phyloP scores from a whole-genome alignment of 2,113 vertebrate species.

The Spilogale gracilis region DNA sequence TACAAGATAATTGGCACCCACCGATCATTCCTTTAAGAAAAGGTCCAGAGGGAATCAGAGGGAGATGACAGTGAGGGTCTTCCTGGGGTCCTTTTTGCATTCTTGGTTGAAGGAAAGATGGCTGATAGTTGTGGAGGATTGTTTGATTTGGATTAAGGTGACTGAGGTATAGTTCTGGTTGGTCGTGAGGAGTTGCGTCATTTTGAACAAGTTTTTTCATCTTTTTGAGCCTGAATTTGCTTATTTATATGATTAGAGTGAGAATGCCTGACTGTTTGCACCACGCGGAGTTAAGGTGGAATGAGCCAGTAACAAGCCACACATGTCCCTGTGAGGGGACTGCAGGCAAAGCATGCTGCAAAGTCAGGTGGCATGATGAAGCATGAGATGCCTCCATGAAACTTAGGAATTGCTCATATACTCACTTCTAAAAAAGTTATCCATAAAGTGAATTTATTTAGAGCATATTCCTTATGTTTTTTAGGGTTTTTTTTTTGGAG shows the following conservation, averaged over 20 bases:
- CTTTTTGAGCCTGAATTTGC: not conserved
- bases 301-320: not conserved
- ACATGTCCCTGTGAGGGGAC: not conserved
- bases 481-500: not conserved
- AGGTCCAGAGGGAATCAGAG: not conserved
- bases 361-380: not conserved
- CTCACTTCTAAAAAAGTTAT: not conserved
- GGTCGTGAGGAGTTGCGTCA: not conserved
- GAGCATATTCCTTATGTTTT: not conserved
- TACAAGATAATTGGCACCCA: not conserved
- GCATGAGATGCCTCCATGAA: not conserved
- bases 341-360: not conserved
- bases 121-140: not conserved
- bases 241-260: not conserved
- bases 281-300: not conserved
- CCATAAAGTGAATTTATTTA: not conserved
- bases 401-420: not conserved
- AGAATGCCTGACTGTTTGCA: not conserved
- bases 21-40: no score
- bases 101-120: not conserved
- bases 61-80: not conserved
- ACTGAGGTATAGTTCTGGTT: not conserved
- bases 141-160: not conserved
- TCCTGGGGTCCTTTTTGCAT: not conserved
- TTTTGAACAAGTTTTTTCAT: not conserved